Base-by-base conservation (phyloP, 2,113 vertebrate species). In the Malaclemys terrapin region DNA sequence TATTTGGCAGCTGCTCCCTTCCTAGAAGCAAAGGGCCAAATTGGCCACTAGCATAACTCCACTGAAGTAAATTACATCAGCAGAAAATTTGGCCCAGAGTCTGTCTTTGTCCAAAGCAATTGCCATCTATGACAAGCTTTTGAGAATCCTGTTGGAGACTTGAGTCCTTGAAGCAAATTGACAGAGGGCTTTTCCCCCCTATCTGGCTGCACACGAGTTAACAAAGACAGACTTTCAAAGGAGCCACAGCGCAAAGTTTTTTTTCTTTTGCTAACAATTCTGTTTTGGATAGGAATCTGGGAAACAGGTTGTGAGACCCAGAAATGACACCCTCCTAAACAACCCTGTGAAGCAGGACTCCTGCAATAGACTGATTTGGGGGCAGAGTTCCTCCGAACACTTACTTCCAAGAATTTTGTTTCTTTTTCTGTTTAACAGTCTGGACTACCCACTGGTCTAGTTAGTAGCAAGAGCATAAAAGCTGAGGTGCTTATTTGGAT, bases 101-200 rank as follows among this genome's bases (percentile, higher is more conserved):
- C 47, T 42, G 76, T 42, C 45, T 59, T 57, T 27, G 35, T 0
- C 0, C 59, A 80, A 80, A 25, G 59, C 0, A 35, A 2, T 92
- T 85, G 50, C 29, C 25, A 53, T 50, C 82, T 88, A 80, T 88
- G 87, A 89, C 57, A 57, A 91, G 19, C 3, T 16, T 78, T 84
- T 89, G 90, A 91, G 94, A 92, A 80, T 72, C 56, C 75, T 45
- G 76, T 82, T 81, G 94, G 88, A 82, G 79, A 53, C 24, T 2
- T 87, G 56, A 85, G 38, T 50, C 0, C 0, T 1, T 47, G 29
- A 2, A 1, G 50, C 80, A 45, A 84, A 87, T 42, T 1, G n/a
- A 94, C 35, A 35, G 65, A 22, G 81, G 47, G 56, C n/a, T 10
- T 57, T 93, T 91, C 95, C 88, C 91, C 91, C 89, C 47, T 54